These are phyloP conservation scores for Hedya salicella DNA, from an alignment of 2,888 invertebrate species.

Conservation along the genomic window DNA sequence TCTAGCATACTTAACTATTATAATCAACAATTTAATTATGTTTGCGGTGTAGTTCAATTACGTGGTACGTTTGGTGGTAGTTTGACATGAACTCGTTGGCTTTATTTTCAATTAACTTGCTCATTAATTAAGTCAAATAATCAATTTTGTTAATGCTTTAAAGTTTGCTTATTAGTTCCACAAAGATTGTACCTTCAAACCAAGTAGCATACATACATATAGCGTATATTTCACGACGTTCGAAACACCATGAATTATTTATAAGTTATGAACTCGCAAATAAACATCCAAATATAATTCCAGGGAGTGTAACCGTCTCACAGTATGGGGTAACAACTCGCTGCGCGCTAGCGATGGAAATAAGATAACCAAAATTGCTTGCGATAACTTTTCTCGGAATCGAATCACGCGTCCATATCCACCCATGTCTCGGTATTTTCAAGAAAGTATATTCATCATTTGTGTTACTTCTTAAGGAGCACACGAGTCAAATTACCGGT, in stretches of 20 bases:
- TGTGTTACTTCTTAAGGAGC: slow-evolving; percentile 32
- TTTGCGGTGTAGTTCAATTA: no score
- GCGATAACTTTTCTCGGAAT: slow-evolving; percentile 18
- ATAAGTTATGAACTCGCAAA: slow-evolving; percentile 2
- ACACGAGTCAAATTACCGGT: slow-evolving; percentile 30
- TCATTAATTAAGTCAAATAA: no score
- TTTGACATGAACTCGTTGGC: no score
- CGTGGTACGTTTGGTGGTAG: no score
- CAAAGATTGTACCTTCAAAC: not conserved
- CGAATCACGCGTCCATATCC: not conserved
- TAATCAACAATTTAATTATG: no score
- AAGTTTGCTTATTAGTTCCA: not conserved
- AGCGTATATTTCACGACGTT: not conserved
- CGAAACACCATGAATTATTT: not conserved
- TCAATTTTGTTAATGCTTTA: no score
- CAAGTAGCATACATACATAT: not conserved
- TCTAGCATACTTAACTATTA: no score
- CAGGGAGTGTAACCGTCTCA: slow-evolving; percentile 48
- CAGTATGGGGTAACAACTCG: slow-evolving; percentile 51
- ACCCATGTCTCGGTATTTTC: slow-evolving; percentile 9
- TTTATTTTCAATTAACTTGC: no score
- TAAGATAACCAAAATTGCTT: slow-evolving; percentile 24
- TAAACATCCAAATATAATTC: slow-evolving; percentile 10
- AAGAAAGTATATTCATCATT: slow-evolving; percentile 4
- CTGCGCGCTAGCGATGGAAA: slow-evolving; percentile 21